Percentiles rank a stretch among this genome's conserved stretches.
phyloP scores from a whole-genome alignment of 37 sponge, comb jelly and placozoan genomes.

The Ianthella basta region DNA sequence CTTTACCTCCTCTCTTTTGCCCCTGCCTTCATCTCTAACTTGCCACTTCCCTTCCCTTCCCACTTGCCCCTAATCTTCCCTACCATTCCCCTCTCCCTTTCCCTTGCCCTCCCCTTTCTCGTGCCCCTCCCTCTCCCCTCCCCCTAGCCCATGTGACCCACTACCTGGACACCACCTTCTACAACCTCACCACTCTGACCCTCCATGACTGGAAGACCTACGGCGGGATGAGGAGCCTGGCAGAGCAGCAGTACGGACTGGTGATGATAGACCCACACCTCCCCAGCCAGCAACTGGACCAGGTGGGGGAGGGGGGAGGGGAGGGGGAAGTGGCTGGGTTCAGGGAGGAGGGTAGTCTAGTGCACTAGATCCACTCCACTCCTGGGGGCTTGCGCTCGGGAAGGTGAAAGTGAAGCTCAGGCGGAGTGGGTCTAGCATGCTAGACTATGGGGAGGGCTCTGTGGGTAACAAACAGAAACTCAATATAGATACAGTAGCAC shows the following conservation, averaged over 20 bases:
- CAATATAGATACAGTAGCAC: too few relatives aligned
- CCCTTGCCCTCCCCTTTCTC: too few relatives aligned
- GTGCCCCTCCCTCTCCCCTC: too few relatives aligned
- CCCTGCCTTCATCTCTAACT: too few relatives aligned
- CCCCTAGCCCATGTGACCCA: slow-evolving; percentile 88
- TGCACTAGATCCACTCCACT: too few relatives aligned
- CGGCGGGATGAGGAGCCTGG: slow-evolving; percentile 94
- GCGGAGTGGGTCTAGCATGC: neutral
- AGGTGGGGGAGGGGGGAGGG: slow-evolving; percentile 56
- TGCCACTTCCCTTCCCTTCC: too few relatives aligned
- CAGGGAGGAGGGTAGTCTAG: neutral
- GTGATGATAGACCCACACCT: slow-evolving; percentile 95
- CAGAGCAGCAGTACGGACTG: slow-evolving; percentile 95
- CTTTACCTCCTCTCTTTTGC: too few relatives aligned
- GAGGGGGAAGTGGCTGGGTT: neutral
- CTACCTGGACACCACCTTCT: slow-evolving; percentile 95
- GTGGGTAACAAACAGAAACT: too few relatives aligned
- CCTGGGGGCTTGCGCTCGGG: neutral
- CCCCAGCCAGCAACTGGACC: slow-evolving; percentile 96
- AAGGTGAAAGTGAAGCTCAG: neutral
- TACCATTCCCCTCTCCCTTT: too few relatives aligned
- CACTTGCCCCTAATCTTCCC: too few relatives aligned
- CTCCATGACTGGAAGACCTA: slow-evolving; percentile 98
- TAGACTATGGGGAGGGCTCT: neutral
- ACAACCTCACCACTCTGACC: slow-evolving; percentile 96